Evolutionary conservation across 2,797 vertebrate species (phyloP), one percentile per base, ranked within the genome.

Genomic region (Carapus acus): DNA sequence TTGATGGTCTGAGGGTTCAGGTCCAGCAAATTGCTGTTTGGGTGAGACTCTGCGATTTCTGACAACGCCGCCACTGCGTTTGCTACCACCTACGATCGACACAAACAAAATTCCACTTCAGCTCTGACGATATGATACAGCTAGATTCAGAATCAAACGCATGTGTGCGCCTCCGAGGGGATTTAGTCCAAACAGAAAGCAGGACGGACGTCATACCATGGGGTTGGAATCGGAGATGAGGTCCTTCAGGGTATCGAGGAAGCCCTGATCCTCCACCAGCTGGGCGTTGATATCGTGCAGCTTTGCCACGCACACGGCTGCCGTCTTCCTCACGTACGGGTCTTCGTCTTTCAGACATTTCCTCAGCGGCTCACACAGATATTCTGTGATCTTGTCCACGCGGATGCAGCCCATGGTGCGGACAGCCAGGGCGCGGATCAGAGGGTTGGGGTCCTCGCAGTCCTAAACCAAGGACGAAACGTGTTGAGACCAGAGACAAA

Each of bases 331-430:
- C 54, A 97, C 95, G 0, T 97, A 98, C 0, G 95, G 95, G 69
- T 98, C 95, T 77, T 98, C 95, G 2, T 98, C 94, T 82, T 98
- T 98, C 34, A 98, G 86, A 54, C 95, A 98, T 82, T 98, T 98
- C 62, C 94, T 90, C 52, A 97, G 90, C 0, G 95, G 94, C 77
- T 97, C 94, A 29, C 95, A 98, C 61, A 98, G 86, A 71, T 98
- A 97, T 77, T 98, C 94, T 0, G 94, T 98, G 83, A 97, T 97
- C 71, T 97, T 98, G 73, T 97, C 95, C 67, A 98, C 94, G 1
- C 93, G 88, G 73, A 98, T 97, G 70, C 94, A 98, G 3, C 95
- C 94, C 95, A 98, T 97, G 7, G 95, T 98, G 45, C 95, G 92
- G 29, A 98, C 95, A 0, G 95, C 94, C 60, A 98, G 86, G 0